Percentiles rank a stretch among this genome's conserved stretches.
phyloP scores from a whole-genome alignment of 2,888 invertebrate genomes.

The Sericinus montela region DNA sequence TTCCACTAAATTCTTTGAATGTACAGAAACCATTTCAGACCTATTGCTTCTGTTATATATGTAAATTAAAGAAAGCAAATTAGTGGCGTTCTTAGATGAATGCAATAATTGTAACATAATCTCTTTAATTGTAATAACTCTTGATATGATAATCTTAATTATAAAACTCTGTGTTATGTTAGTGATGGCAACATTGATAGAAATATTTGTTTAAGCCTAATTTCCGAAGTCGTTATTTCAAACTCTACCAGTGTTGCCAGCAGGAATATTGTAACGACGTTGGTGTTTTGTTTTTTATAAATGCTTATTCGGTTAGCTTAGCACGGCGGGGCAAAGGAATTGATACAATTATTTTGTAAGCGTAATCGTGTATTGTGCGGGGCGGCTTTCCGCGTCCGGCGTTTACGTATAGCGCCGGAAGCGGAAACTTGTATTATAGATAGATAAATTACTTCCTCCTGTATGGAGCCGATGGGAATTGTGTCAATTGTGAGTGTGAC shows the following conservation, averaged over 20 bases:
- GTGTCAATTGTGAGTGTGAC: conserved; percentile 19
- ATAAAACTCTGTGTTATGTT: neutral
- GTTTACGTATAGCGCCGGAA: conserved; percentile 23
- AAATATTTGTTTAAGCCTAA: neutral
- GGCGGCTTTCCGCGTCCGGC: conserved; percentile 21
- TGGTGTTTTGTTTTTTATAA: conserved; percentile 1
- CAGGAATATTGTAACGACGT: conserved; percentile 19
- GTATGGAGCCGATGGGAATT: conserved; percentile 27
- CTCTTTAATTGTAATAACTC: neutral
- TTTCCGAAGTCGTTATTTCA: no score
- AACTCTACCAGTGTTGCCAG: conserved; percentile 18
- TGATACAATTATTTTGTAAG: conserved; percentile 32
- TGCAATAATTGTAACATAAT: neutral
- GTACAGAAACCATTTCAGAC: neutral
- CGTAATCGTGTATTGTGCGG: conserved; percentile 24
- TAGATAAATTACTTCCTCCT: conserved; percentile 38
- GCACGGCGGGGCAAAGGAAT: conserved; percentile 47
- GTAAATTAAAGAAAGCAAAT: neutral
- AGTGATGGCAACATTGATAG: neutral
- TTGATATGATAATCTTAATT: neutral
- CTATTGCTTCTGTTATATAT: neutral
- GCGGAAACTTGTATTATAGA: conserved; percentile 38
- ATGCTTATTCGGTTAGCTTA: conserved; percentile 34
- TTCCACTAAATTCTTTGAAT: neutral
- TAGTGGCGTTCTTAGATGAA: neutral